Conservation (phyloP, 2,888 invertebrate genomes). For the Chrysotoxum bicinctum region DNA sequence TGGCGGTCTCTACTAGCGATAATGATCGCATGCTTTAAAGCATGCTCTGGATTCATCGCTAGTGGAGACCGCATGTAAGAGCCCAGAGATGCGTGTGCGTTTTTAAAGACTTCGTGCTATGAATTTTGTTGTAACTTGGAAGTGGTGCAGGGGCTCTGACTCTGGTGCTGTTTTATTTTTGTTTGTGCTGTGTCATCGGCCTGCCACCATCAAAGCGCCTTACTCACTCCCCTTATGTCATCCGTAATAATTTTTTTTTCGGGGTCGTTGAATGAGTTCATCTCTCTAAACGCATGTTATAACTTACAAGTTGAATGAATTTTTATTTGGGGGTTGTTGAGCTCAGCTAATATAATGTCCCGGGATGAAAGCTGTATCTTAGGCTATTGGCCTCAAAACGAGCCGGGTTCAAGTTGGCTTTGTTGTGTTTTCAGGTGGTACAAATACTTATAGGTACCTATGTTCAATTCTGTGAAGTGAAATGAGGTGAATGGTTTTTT, state of each 20-base stretch:
- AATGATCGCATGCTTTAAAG: too few species aligned
- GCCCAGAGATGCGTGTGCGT: constrained; percentile 65
- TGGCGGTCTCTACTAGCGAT: too few species aligned
- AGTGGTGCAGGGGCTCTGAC: background rate
- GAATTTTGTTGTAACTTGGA: constrained; percentile 8
- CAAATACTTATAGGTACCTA: background rate
- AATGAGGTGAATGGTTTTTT: constrained; percentile 25
- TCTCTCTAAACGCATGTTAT: constrained; percentile 36
- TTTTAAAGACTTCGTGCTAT: constrained; percentile 20
- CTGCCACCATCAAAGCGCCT: constrained; percentile 14
- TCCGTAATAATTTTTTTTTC: constrained; percentile 12
- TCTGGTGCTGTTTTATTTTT: constrained; percentile 1
- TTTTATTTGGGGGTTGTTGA: constrained; percentile 38
- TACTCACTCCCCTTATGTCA: constrained; percentile 71
- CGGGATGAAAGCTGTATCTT: constrained; percentile 8
- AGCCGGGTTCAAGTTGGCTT: constrained; percentile 11
- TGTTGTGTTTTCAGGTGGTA: background rate
- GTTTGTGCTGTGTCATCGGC: background rate
- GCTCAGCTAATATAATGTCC: background rate
- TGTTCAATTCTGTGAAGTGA: background rate
- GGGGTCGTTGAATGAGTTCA: constrained; percentile 63
- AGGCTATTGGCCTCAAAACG: constrained; percentile 33
- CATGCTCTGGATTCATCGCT: too few species aligned
- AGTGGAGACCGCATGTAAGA: too few species aligned
- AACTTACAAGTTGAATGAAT: constrained; percentile 54